Base-by-base conservation (phyloP, 2,113 vertebrate species). In the Ellobius talpinus region DNA sequence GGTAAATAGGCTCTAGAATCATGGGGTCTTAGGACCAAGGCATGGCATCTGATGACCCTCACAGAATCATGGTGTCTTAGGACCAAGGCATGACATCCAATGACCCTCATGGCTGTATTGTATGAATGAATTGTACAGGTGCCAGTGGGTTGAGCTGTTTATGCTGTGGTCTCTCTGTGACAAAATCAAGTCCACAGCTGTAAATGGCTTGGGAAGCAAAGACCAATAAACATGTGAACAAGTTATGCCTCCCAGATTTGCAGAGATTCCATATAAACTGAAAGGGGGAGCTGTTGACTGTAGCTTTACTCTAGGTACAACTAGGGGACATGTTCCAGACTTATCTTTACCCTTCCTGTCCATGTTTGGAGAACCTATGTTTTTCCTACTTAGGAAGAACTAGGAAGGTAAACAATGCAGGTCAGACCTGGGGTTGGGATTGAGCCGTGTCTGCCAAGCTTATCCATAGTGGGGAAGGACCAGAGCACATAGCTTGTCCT, bases 81-180 rank as follows among this genome's bases (percentile, higher is more conserved):
- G 58, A 61, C 58, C 17, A 23, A 61, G 17, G 21, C 10, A 0
- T 36, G 86, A 23, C 29, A 31, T n/a, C 33, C 14, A 7, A 5
- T 3, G 14, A 7, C 16, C 50, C 13, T 7, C 1, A 5, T n/a
- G n/a, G n/a, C n/a, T n/a, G n/a, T n/a, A n/a, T 17, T 31, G 65
- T 50, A 9, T 1, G 23, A 17, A 19, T 0, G 5, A 1, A 2
- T 26, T 31, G 8, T 10, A 2, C 6, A 23, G 33, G 13, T 23
- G 5, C 11, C 4, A 1, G 36, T 21, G 23, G 58, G 6, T 16
- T 11, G 21, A 26, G 2, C 36, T 21, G 36, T 58, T 82, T 47
- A 16, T 61, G 52, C 33, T 31, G 21, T 0, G 3, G 42, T 23
- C 17, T 26, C 31, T 55, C 31, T 17, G 33, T 17, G 12, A 70